Percentiles rank a stretch among this genome's conserved stretches.
These are phyloP conservation scores for Drosophila macrospina DNA, from an alignment of 2,888 invertebrate genomes.

Conservation along the genomic window DNA sequence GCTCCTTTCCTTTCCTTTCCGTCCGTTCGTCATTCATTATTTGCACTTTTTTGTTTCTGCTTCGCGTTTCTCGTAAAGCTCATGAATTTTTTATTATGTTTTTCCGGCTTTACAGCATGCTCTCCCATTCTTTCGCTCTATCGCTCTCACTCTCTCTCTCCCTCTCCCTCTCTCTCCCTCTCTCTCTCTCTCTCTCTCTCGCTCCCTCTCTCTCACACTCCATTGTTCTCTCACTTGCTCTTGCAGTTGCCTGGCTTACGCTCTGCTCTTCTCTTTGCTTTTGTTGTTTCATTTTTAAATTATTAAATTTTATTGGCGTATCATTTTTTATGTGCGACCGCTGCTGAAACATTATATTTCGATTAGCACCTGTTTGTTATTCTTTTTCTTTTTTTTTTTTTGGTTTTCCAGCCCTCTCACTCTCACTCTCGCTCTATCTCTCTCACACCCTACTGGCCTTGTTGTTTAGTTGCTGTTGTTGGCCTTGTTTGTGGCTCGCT, in stretches of 20 bases:
- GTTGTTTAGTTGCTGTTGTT: constrained; percentile 11
- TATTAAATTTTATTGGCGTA: constrained; percentile 81
- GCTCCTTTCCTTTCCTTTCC: constrained; percentile 5
- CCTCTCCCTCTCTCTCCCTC: neutral
- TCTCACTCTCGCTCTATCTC: neutral
- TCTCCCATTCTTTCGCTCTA: constrained; percentile 7
- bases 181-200: constrained; percentile 3
- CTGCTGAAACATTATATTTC: constrained; percentile 81
- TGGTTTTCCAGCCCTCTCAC: neutral
- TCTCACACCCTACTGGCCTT: neutral
- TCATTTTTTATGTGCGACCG: constrained; percentile 79
- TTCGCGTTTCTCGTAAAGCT: constrained; percentile 59
- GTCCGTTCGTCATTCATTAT: constrained; percentile 77
- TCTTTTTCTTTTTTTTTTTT: constrained; percentile 17
- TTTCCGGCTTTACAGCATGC: constrained; percentile 60
- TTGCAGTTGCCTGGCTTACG: neutral
- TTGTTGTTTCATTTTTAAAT: constrained; percentile 78
- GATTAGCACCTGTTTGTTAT: constrained; percentile 81
- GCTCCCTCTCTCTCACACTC: constrained; percentile 15
- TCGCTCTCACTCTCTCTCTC: constrained; percentile 11
- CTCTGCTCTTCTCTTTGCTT: neutral
- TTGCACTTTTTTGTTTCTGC: constrained; percentile 71
- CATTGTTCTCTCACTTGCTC: neutral
- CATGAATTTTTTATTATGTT: constrained; percentile 81
- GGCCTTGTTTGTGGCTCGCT: constrained; percentile 46